Conservation (phyloP, 2,113 vertebrate genomes). For the Bombycilla garrulus region DNA sequence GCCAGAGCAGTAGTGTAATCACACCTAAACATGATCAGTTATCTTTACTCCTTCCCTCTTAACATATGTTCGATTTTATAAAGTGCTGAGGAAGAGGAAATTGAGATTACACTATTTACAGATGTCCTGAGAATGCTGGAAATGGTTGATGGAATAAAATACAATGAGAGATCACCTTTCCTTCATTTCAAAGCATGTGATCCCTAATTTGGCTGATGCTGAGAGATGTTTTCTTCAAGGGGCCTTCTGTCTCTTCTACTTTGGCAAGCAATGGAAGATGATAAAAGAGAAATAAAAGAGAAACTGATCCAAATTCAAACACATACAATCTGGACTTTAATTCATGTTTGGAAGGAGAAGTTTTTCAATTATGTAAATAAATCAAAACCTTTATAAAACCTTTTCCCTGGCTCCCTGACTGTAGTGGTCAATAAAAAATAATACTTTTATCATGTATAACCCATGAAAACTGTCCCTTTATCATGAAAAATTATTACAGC, state of each 20-base stretch:
- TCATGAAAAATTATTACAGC: background rate
- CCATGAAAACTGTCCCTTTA: background rate
- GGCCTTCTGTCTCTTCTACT: conserved; percentile 10
- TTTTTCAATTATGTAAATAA: conserved; percentile 18
- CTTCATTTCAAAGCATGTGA: conserved; percentile 45
- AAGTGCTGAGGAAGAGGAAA: conserved; percentile 49
- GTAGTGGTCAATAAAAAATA: background rate
- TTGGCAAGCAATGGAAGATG: conserved; percentile 28
- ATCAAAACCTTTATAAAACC: background rate
- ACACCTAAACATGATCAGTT: background rate
- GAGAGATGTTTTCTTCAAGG: conserved; percentile 46
- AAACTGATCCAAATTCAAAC: conserved; percentile 1
- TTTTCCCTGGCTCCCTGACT: background rate
- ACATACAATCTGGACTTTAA: background rate
- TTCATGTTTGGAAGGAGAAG: background rate
- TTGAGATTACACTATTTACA: conserved; percentile 54
- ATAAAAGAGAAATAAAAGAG: background rate
- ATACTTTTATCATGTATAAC: background rate
- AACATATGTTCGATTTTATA: background rate
- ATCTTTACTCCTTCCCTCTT: background rate
- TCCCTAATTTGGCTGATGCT: conserved; percentile 42
- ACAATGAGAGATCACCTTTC: conserved; percentile 47
- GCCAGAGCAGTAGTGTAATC: background rate
- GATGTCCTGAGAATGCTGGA: conserved; percentile 29
- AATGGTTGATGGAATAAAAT: conserved; percentile 50